Base-by-base conservation (phyloP, 2,113 vertebrate species). In the Phylloscopus whistleri region DNA sequence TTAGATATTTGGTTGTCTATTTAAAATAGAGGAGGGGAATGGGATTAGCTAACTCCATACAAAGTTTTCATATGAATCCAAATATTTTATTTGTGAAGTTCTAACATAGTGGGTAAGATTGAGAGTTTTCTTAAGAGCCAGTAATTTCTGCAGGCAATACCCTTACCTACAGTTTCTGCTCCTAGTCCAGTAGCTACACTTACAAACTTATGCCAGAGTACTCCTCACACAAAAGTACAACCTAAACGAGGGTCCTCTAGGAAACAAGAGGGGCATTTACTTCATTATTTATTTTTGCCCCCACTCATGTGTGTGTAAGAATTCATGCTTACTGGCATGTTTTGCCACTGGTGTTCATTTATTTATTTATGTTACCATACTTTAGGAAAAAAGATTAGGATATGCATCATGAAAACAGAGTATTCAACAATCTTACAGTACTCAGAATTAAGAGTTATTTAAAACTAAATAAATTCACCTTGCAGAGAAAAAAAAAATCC, bases 291-390 rank as follows among this genome's bases (percentile, higher is more conserved):
- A 41, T 37, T 66, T 86, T 67, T 80, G 6, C 4, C 67, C 18
- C 6, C 2, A 1, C 33, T 68, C 1, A 0, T 44, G 41, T 8
- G 1, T 49, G 10, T 16, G 2, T 26, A 70, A 51, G 46, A 69
- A 84, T 46, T 76, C 26, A n/a, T 23, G 7, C 13, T 39, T 39
- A 12, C 5, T 41, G 30, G 10, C 10, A n/a, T 22, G 28, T 90
- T 87, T 76, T 87, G 3, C 9, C 22, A 46, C 28, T 33, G 2
- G 4, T 10, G 6, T 19, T 46, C 37, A 2, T 52, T 68, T 39
- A 26, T 35, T 37, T 66, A 24, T 39, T 33, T 69, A 59, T 19
- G 7, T 55, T 69, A 46, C 16, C 56, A 11, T 52, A 39, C 9
- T 62, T 80, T 6, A 75, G 14, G 31, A 58, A 63, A 30, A 52